phyloP scores from a whole-genome alignment of 2,888 invertebrate genomes.

The Himalopsyche anomala region DNA sequence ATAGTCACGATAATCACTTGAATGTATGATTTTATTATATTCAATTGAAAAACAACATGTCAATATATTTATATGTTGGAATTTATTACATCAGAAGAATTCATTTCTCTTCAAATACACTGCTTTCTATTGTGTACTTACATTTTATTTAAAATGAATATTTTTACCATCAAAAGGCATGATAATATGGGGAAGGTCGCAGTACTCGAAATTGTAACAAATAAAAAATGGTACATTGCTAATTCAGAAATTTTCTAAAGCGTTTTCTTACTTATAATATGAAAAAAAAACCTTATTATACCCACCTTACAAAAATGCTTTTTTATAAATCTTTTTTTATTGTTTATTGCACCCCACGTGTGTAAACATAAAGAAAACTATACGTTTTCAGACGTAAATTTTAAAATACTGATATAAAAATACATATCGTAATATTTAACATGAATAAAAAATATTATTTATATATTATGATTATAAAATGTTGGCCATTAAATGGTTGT shows the following conservation, averaged over 20 bases:
- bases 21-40: constrained; percentile 33
- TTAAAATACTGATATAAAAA: constrained; percentile 5
- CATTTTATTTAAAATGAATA: no score
- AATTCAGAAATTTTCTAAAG: neutral
- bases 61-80: neutral
- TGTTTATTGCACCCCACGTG: neutral
- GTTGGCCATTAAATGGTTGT: constrained; percentile 31
- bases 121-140: no score
- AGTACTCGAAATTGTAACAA: neutral
- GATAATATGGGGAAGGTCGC: no score
- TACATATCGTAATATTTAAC: constrained; percentile 46
- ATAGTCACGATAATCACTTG: constrained; percentile 11
- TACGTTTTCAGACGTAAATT: neutral
- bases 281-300: neutral
- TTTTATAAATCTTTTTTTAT: neutral
- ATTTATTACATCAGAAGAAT: no score
- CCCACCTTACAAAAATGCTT: neutral
- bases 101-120: no score
- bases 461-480: constrained; percentile 17
- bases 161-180: no score
- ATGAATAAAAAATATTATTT: constrained; percentile 7
- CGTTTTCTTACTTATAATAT: neutral
- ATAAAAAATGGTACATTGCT: constrained; percentile 1
- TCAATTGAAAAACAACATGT: constrained; percentile 16
- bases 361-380: neutral